These are phyloP conservation scores for Uria aalge DNA, from an alignment of 2,113 vertebrate genomes.

Conservation along the genomic window DNA sequence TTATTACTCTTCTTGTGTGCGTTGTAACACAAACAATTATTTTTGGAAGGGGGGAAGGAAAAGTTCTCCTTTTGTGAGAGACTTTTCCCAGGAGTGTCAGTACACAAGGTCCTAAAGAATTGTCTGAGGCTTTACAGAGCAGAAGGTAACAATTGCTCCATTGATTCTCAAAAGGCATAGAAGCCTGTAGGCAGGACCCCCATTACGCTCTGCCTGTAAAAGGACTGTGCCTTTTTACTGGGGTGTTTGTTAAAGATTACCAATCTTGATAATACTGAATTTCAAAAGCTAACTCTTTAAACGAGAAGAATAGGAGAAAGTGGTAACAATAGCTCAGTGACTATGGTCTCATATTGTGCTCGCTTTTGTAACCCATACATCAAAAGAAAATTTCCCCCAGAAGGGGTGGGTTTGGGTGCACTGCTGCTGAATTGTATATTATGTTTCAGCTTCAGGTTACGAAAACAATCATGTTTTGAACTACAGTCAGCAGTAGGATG, in stretches of 20 bases:
- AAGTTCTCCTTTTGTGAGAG: slow-evolving; percentile 35
- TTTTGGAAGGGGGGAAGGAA: neutral
- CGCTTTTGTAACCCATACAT: slow-evolving; percentile 41
- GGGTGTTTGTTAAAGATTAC: slow-evolving; percentile 74
- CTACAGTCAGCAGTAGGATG: slow-evolving; percentile 8
- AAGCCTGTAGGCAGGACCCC: slow-evolving; percentile 63
- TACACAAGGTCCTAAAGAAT: slow-evolving; percentile 60
- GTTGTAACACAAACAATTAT: slow-evolving; percentile 38
- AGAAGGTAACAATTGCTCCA: slow-evolving; percentile 73
- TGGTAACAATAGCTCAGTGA: slow-evolving; percentile 53
- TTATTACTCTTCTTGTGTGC: neutral
- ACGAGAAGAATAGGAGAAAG: slow-evolving; percentile 59
- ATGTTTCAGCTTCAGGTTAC: slow-evolving; percentile 45
- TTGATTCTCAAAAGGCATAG: slow-evolving; percentile 69
- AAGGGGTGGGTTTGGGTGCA: slow-evolving; percentile 25
- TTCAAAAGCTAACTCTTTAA: slow-evolving; percentile 71
- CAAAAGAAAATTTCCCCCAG: slow-evolving; percentile 54
- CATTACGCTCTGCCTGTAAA: slow-evolving; percentile 44
- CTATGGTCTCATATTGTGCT: slow-evolving; percentile 47
- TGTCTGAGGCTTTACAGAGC: slow-evolving; percentile 63
- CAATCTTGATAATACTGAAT: slow-evolving; percentile 66
- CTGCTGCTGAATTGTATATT: slow-evolving; percentile 26
- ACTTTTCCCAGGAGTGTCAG: slow-evolving; percentile 71
- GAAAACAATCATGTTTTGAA: slow-evolving; percentile 56
- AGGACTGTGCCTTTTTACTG: slow-evolving; percentile 47